Evolutionary conservation across 2,113 vertebrate genomes (phyloP).

Genomic region (Origma solitaria): DNA sequence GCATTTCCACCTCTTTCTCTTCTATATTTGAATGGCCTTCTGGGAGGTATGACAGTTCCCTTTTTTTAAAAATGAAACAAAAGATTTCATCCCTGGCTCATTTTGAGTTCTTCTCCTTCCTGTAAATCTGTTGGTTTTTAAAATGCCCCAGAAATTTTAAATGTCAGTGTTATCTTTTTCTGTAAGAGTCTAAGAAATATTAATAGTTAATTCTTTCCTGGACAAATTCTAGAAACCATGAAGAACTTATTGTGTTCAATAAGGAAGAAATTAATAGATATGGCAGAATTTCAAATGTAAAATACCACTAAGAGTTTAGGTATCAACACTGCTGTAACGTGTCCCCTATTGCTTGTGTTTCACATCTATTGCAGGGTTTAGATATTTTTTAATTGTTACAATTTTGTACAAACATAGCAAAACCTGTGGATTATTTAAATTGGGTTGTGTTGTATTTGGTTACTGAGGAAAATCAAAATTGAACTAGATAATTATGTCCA

Average conservation of each 20-base stretch:
- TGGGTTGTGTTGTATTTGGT: slow-evolving; percentile 35
- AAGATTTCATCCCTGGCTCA: not conserved
- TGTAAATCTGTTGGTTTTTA: not conserved
- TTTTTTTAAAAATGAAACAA: not conserved
- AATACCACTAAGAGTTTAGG: slow-evolving; percentile 37
- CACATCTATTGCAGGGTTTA: not conserved
- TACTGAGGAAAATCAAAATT: slow-evolving; percentile 36
- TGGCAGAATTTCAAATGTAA: slow-evolving; percentile 46
- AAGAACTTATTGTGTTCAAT: not conserved
- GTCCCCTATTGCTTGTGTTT: slow-evolving; percentile 3
- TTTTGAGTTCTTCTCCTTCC: not conserved
- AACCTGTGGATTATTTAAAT: slow-evolving; percentile 41
- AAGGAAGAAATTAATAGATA: slow-evolving; percentile 14
- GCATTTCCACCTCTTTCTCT: not conserved
- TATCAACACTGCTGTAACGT: not conserved
- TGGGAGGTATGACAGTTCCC: not conserved
- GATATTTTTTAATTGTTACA: slow-evolving; percentile 2
- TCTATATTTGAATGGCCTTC: not conserved
- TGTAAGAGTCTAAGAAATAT: not conserved
- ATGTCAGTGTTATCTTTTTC: not conserved
- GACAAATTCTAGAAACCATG: not conserved
- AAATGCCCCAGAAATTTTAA: not conserved
- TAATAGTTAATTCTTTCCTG: not conserved
- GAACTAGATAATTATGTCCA: slow-evolving; percentile 50
- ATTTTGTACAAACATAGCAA: slow-evolving; percentile 25